These are phyloP conservation scores for Icerya purchasi DNA, from an alignment of 2,888 invertebrate genomes.

Conservation along the genomic window DNA sequence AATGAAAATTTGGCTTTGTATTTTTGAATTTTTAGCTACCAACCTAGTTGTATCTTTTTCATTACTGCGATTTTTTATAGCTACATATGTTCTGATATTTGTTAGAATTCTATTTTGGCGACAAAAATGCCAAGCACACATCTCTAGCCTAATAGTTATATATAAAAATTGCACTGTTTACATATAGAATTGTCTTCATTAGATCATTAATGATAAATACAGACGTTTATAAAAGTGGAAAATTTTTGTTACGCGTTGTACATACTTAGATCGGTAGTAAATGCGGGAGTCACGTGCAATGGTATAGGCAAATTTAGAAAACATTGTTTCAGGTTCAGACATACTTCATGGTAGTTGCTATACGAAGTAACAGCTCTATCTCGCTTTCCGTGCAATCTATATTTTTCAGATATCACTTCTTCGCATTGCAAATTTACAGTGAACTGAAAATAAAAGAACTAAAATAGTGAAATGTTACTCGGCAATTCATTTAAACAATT, in stretches of 20 bases:
- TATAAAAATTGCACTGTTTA: too few species aligned
- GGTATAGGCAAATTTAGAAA: slow-evolving; percentile 86
- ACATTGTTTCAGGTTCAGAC: slow-evolving; percentile 65
- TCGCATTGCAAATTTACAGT: slow-evolving; percentile 92
- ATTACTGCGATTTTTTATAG: too few species aligned
- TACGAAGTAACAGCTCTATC: slow-evolving; percentile 39
- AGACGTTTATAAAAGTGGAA: neutral
- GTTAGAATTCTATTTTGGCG: too few species aligned
- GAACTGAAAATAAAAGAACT: slow-evolving; percentile 26
- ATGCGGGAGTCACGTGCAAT: slow-evolving; percentile 85
- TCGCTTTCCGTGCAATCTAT: slow-evolving; percentile 27
- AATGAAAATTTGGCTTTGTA: too few species aligned
- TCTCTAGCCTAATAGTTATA: too few species aligned
- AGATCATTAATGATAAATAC: too few species aligned
- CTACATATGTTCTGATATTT: too few species aligned
- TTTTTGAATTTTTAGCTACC: too few species aligned
- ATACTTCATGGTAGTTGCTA: slow-evolving; percentile 80
- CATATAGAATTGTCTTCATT: too few species aligned
- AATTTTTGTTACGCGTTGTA: slow-evolving; percentile 5
- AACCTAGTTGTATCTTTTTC: too few species aligned
- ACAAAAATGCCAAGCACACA: too few species aligned
- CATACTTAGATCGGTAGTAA: slow-evolving; percentile 65
- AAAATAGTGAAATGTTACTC: neutral
- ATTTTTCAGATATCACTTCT: slow-evolving; percentile 39
- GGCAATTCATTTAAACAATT: neutral